Evolutionary conservation across 2,113 vertebrate genomes (phyloP).

Genomic region (Numida meleagris): DNA sequence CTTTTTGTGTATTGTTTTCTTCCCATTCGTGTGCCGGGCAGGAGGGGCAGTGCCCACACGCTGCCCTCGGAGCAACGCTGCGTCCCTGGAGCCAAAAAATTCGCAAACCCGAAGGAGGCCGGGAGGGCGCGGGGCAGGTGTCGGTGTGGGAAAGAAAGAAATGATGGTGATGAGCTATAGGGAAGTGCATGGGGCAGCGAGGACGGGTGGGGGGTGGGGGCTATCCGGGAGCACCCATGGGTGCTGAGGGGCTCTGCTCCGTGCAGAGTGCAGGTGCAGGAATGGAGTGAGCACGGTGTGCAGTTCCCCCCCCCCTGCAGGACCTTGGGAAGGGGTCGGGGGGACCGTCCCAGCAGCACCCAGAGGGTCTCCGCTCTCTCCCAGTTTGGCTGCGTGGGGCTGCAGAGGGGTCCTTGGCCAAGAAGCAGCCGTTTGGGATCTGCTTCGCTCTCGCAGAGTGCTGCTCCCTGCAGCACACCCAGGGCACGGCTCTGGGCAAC

Average conservation of each 20-base stretch:
- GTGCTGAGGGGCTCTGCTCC: background rate
- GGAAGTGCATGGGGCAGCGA: background rate
- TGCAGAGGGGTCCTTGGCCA: background rate
- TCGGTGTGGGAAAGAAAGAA: background rate
- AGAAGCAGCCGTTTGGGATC: background rate
- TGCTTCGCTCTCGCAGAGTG: background rate
- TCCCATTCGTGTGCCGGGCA: background rate
- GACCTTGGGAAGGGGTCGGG: background rate
- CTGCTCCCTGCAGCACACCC: background rate
- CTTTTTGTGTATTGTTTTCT: conserved; percentile 39
- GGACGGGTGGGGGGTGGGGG: background rate
- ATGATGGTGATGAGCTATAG: background rate
- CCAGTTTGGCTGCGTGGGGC: background rate
- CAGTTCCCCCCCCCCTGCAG: background rate
- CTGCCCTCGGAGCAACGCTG: conserved; percentile 12
- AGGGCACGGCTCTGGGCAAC: background rate
- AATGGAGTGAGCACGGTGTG: background rate
- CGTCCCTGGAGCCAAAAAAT: conserved; percentile 60
- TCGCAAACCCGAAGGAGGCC: background rate
- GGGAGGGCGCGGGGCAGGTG: background rate
- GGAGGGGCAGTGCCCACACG: conserved; percentile 16
- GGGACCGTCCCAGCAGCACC: background rate
- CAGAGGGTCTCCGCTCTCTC: fast-evolving
- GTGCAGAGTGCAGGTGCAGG: background rate
- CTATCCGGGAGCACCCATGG: background rate